Percentiles rank a stretch among this genome's conserved stretches.
Conservation (phyloP, 1,140 invertebrate species). For the Zaprionus ghesquierei region DNA sequence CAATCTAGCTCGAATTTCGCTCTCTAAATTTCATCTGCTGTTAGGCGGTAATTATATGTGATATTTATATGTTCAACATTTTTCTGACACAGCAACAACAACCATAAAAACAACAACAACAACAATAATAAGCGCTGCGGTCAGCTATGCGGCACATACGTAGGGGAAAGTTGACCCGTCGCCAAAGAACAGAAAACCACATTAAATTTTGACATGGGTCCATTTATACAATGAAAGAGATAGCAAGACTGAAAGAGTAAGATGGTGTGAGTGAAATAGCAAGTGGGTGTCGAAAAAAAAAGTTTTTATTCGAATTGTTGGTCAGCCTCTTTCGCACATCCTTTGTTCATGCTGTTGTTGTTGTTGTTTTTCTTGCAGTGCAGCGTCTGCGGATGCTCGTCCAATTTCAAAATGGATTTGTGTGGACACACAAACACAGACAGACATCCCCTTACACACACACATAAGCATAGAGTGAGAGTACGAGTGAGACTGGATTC, state of each 20-base stretch:
- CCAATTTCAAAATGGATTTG: slow-evolving; percentile 65
- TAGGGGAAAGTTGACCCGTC: slow-evolving; percentile 39
- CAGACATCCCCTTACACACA: slow-evolving; percentile 3
- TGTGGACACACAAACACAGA: slow-evolving; percentile 44
- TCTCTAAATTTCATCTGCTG: neutral
- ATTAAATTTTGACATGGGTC: slow-evolving; percentile 77
- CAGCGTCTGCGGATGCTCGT: slow-evolving; percentile 34
- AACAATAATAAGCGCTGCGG: slow-evolving; percentile 28
- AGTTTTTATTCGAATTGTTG: slow-evolving; percentile 46
- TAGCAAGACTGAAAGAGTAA: neutral
- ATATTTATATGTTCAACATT: slow-evolving; percentile 1
- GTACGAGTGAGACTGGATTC: slow-evolving; percentile 11
- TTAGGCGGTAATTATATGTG: slow-evolving; percentile 34
- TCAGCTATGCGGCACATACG: slow-evolving; percentile 40
- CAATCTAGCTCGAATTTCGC: neutral
- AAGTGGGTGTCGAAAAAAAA: slow-evolving; percentile 13
- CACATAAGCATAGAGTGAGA: neutral
- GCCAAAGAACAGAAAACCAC: slow-evolving; percentile 35
- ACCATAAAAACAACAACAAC: slow-evolving; percentile 25
- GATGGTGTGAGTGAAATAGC: neutral
- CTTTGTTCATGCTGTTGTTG: slow-evolving; percentile 23
- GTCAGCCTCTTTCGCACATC: slow-evolving; percentile 14
- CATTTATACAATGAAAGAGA: slow-evolving; percentile 38
- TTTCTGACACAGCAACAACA: slow-evolving; percentile 19
- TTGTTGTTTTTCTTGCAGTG: slow-evolving; percentile 36